Evolutionary conservation across 2,888 invertebrate genomes (phyloP).

Genomic region (Tipula confusa): DNA sequence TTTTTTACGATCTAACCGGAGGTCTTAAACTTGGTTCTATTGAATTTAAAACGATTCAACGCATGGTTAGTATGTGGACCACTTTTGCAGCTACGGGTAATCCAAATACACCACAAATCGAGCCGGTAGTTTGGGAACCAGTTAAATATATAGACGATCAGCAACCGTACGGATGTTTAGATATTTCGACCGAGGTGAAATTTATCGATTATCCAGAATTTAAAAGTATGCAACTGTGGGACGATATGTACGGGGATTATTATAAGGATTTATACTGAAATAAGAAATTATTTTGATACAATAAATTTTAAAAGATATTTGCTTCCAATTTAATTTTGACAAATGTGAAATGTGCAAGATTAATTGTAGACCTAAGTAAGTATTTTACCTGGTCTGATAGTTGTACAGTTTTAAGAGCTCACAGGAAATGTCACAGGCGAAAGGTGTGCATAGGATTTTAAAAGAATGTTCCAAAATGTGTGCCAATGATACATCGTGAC

Average conservation of each 20-base stretch:
- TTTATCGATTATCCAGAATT: constrained; percentile 42
- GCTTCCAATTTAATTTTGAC: too few relatives aligned
- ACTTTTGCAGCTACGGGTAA: constrained; percentile 44
- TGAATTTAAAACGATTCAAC: constrained; percentile 41
- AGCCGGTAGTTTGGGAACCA: constrained; percentile 33
- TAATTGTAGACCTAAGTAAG: too few relatives aligned
- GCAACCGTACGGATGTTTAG: constrained; percentile 42
- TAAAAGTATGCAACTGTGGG: constrained; percentile 43
- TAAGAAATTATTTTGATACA: too few relatives aligned
- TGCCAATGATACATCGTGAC: too few relatives aligned
- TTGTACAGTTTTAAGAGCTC: too few relatives aligned
- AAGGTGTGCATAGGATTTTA: too few relatives aligned
- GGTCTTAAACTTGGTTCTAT: neutral
- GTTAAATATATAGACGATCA: constrained; percentile 26
- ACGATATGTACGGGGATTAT: constrained; percentile 32
- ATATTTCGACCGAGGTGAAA: constrained; percentile 41
- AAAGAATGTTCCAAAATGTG: too few relatives aligned
- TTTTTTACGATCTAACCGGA: constrained; percentile 27
- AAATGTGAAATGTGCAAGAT: too few relatives aligned
- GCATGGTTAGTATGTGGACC: constrained; percentile 45
- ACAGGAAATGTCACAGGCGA: too few relatives aligned
- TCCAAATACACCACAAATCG: constrained; percentile 40
- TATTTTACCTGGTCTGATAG: too few relatives aligned
- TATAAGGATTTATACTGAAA: neutral
- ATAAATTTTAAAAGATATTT: too few relatives aligned